phyloP scores from a whole-genome alignment of 2,797 vertebrate species.

The Hafferia zeledoni region DNA sequence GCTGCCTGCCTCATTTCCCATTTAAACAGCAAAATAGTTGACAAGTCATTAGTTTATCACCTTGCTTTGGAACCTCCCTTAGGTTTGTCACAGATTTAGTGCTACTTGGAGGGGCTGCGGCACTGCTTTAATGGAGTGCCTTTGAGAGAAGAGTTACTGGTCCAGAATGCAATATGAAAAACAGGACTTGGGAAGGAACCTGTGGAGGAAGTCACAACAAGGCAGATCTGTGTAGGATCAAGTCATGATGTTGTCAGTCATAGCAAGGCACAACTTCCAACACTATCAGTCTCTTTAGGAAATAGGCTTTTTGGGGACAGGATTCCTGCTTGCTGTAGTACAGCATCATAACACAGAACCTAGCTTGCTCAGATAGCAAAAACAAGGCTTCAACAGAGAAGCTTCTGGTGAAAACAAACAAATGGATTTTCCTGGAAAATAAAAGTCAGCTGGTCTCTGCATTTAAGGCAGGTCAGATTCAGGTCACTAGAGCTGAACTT shows the following conservation, averaged over 20 bases:
- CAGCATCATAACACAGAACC: not conserved
- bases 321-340: not conserved
- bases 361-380: not conserved
- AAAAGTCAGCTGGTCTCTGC: not conserved
- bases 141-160: not conserved
- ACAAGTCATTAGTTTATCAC: not conserved
- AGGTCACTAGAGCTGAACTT: not conserved
- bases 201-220: not conserved
- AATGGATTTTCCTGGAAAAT: not conserved
- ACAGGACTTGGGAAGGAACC: not conserved
- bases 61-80: not conserved
- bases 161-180: not conserved
- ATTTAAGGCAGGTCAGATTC: not conserved
- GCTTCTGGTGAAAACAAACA: not conserved
- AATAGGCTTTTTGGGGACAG: not conserved
- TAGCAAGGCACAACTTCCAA: not conserved
- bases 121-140: not conserved
- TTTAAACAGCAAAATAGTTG: conserved; percentile 3
- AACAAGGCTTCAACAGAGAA: not conserved
- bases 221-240: not conserved
- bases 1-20: not conserved
- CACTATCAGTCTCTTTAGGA: not conserved
- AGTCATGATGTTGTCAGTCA: not conserved
- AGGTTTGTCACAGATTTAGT: conserved; percentile 16
- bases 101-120: not conserved